Evolutionary conservation across 2,888 invertebrate species (phyloP), one percentile per base, ranked within the genome.

Genomic region (Rambutsinella grinnellia): DNA sequence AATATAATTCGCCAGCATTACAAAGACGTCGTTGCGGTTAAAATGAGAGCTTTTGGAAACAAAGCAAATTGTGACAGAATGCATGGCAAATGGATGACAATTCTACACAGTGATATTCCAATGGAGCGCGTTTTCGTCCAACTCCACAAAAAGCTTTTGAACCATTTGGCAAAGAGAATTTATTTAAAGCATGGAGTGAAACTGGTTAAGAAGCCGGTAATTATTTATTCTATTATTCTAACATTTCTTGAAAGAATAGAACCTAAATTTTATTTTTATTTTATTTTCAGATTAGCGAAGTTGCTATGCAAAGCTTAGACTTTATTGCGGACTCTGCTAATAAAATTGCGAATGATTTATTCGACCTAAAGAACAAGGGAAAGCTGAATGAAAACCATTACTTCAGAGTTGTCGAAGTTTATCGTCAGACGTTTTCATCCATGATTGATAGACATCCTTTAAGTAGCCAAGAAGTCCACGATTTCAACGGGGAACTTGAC

Each of bases 1-100:
- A 78, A 78, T 26, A 2, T 69, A 15, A 58, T 78, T 21, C 47
- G 58, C 2, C 47, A 54, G 15, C 57, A 56, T 24, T 56, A 58
- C n/a, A 17, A 51, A 47, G 74, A 78, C n/a, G 19, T 49, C n/a
- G 49, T 49, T 70, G 21, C 3, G 2, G 49, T 17, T 17, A 53
- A 51, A 17, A 56, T 51, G 13, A 60, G 62, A 87, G 75, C 85
- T 82, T 47, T 84, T 88, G n/a, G 80, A 85, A 23, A 23, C 46
- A n/a, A n/a, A n/a, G n/a, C n/a, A n/a, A n/a, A n/a, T n/a, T n/a
- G n/a, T n/a, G n/a, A n/a, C n/a, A n/a, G n/a, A n/a, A n/a, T n/a
- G n/a, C n/a, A n/a, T n/a, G n/a, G n/a, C n/a, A n/a, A n/a, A n/a
- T n/a, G n/a, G n/a, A n/a, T n/a, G n/a, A n/a, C n/a, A n/a, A n/a